Conservation (phyloP, 1,140 invertebrate genomes). For the Sarcophaga bullata region DNA sequence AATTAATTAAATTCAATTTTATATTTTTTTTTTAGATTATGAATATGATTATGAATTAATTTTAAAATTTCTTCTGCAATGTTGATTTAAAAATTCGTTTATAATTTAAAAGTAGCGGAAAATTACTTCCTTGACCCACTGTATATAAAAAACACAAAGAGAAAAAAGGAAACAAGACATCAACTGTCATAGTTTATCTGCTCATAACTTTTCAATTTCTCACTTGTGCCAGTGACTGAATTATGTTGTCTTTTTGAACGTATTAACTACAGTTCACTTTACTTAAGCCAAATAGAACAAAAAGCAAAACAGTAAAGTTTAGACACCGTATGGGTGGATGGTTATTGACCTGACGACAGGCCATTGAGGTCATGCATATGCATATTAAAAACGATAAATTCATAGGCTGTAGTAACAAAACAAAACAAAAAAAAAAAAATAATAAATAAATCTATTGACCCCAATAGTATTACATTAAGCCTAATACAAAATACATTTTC, state of each 20-base stretch:
- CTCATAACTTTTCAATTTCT: constrained; percentile 23
- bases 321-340: background rate
- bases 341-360: background rate
- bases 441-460: background rate
- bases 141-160: background rate
- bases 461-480: background rate
- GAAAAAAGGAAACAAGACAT: no score
- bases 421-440: no score
- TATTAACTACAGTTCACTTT: constrained; percentile 29
- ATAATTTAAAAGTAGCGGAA: no score
- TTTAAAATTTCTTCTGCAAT: no score
- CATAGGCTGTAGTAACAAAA: background rate
- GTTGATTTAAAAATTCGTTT: no score
- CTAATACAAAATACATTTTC: no score
- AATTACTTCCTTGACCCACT: no score
- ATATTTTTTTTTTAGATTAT: no score
- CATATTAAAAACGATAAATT: background rate
- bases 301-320: background rate
- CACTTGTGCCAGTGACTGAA: constrained; percentile 43
- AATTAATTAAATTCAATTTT: no score
- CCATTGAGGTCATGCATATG: background rate
- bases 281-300: no score
- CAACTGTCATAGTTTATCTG: background rate
- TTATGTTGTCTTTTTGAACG: constrained; percentile 46
- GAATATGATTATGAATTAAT: no score